Conservation (phyloP, 2,888 invertebrate genomes). For the Conomelus anceps region DNA sequence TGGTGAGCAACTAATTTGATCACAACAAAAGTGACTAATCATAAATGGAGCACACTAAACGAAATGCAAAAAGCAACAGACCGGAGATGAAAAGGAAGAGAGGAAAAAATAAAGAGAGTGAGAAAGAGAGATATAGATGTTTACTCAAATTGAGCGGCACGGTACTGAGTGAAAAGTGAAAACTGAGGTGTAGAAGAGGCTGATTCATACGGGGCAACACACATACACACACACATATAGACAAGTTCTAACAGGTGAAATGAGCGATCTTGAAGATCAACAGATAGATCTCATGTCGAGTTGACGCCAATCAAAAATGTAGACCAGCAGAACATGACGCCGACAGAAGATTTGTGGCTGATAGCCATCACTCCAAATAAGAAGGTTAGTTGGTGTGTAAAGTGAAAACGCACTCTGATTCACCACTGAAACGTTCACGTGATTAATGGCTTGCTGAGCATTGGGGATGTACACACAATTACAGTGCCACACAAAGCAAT, state of each 20-base stretch:
- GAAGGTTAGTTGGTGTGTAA: background rate
- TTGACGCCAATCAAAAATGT: background rate
- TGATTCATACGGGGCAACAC: background rate
- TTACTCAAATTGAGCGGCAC: background rate
- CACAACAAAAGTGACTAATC: background rate
- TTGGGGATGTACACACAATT: background rate
- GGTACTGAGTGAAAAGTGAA: background rate
- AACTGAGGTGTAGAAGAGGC: background rate
- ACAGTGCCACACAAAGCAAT: background rate
- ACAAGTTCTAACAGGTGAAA: background rate
- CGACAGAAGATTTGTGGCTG: background rate
- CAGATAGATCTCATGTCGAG: background rate
- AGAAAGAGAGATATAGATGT: background rate
- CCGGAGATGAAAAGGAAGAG: background rate
- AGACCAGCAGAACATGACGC: background rate
- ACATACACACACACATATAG: background rate
- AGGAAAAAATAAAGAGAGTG: background rate
- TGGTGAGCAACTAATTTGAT: background rate
- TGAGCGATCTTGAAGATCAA: background rate
- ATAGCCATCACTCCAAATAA: background rate
- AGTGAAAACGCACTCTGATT: background rate
- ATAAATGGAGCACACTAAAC: background rate
- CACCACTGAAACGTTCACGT: background rate
- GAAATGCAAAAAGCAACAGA: background rate
- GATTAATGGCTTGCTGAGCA: background rate